Percentiles rank a stretch among this genome's conserved stretches.
Conservation (phyloP, 2,797 vertebrate genomes). For the Dipus sagitta region DNA sequence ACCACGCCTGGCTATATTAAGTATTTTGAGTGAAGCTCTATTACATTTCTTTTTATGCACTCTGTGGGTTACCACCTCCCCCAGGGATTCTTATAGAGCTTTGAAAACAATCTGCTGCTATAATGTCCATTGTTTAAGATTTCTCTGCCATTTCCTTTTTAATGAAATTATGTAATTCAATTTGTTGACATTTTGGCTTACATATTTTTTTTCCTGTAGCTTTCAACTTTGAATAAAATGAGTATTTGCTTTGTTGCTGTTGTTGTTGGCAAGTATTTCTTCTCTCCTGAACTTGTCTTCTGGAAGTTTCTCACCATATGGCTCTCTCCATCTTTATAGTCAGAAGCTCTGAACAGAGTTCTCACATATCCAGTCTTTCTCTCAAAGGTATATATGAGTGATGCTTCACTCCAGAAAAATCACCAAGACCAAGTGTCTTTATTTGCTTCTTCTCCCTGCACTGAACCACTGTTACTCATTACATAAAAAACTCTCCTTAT, state of each 20-base stretch:
- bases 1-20: too few species aligned
- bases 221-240: neutral
- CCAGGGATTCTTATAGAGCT: too few species aligned
- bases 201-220: neutral
- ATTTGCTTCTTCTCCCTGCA: conserved; percentile 22
- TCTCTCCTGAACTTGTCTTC: neutral
- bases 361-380: too few species aligned
- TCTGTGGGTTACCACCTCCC: too few species aligned
- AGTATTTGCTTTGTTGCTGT: neutral
- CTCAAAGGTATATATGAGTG: too few species aligned
- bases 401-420: neutral
- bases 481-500: conserved; percentile 30
- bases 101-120: too few species aligned
- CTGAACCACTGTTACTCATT: conserved; percentile 37
- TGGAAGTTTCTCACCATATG: neutral
- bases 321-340: neutral
- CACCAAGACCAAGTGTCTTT: neutral
- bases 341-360: neutral
- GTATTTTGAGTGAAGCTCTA: too few species aligned
- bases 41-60: too few species aligned
- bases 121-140: too few species aligned
- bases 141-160: neutral
- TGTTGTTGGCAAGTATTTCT: neutral
- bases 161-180: neutral
- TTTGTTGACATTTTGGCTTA: neutral